Conservation (phyloP, 1,140 invertebrate genomes). For the Schlechtendalia chinensis region DNA sequence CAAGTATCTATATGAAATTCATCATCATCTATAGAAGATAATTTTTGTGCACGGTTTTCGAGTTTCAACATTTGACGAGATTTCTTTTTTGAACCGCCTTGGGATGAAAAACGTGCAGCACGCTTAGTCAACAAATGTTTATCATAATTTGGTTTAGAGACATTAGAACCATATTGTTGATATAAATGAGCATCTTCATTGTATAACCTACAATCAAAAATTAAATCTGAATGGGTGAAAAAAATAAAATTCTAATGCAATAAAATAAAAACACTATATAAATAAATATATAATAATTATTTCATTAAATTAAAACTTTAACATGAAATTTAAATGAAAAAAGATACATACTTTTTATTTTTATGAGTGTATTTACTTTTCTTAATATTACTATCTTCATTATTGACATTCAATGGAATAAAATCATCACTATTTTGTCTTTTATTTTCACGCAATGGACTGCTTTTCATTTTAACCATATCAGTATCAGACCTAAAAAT, state of each 20-base stretch:
- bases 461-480: conserved; percentile 14
- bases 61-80: conserved; percentile 14
- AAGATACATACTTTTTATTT: conserved; percentile 33
- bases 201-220: conserved; percentile 12
- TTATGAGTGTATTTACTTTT: conserved; percentile 34
- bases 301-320: neutral
- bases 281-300: too few relatives aligned
- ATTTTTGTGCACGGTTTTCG: conserved; percentile 52
- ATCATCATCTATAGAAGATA: conserved; percentile 54
- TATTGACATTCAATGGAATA: conserved; percentile 22
- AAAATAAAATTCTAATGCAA: too few relatives aligned
- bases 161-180: conserved; percentile 41
- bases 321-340: neutral
- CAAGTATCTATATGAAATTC: conserved; percentile 63
- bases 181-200: conserved; percentile 47
- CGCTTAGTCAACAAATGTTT: conserved; percentile 76
- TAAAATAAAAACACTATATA: too few relatives aligned
- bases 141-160: conserved; percentile 51
- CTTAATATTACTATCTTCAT: conserved; percentile 29
- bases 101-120: conserved; percentile 75
- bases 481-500: conserved; percentile 32
- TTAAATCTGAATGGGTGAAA: neutral
- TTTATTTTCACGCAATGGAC: conserved; percentile 38
- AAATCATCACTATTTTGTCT: conserved; percentile 47
- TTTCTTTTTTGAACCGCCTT: conserved; percentile 50